A percentile compares a stretch with the other conserved stretches of the same genome.
phyloP scores from a whole-genome alignment of 2,888 invertebrate genomes.

The Cheilosia scutellata region DNA sequence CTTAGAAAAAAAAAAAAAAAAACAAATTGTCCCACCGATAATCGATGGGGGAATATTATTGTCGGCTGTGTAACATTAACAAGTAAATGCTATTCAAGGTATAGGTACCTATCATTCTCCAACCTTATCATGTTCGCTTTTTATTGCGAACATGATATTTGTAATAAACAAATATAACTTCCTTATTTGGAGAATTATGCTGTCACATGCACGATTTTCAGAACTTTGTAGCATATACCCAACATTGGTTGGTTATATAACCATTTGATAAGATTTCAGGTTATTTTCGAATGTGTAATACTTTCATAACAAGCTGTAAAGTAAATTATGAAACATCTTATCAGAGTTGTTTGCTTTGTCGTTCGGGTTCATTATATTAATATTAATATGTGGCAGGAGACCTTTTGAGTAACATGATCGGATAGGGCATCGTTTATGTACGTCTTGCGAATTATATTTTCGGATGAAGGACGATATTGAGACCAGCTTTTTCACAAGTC shows the following conservation, averaged over 20 bases:
- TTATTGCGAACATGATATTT: too few species aligned
- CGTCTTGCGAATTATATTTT: too few species aligned
- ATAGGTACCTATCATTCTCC: neutral
- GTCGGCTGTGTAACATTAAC: neutral
- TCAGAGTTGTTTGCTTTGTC: too few species aligned
- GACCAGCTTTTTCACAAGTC: too few species aligned
- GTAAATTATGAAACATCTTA: too few species aligned
- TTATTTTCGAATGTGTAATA: neutral
- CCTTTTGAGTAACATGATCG: too few species aligned
- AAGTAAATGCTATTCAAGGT: neutral
- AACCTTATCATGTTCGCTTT: slow-evolving; percentile 9
- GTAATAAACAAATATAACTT: neutral
- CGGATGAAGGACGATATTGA: too few species aligned
- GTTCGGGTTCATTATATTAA: too few species aligned
- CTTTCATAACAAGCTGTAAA: too few species aligned
- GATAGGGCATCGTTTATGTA: too few species aligned
- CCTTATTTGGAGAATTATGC: slow-evolving; percentile 11
- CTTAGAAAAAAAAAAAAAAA: neutral
- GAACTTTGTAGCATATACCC: neutral
- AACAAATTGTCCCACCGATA: neutral
- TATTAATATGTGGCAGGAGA: too few species aligned
- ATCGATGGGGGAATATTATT: neutral
- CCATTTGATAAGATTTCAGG: neutral
- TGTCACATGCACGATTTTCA: neutral
- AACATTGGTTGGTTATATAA: neutral